Percentiles rank a stretch among this genome's conserved stretches.
Conservation (phyloP, 2,797 vertebrate species). For the Pyrocephalus nanus region DNA sequence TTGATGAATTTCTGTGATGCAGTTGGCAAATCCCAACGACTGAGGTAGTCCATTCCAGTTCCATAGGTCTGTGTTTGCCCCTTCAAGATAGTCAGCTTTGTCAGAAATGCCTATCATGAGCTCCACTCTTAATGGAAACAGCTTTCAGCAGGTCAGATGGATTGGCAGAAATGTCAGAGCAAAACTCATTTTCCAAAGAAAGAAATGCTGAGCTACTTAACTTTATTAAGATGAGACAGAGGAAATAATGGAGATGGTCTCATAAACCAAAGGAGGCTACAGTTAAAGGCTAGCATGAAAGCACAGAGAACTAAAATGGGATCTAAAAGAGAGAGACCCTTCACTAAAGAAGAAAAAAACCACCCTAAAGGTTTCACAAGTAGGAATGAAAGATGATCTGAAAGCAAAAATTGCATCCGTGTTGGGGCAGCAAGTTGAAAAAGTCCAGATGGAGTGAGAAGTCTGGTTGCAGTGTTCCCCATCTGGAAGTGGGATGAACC, state of each 20-base stretch:
- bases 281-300: not conserved
- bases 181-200: not conserved
- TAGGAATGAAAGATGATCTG: not conserved
- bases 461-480: not conserved
- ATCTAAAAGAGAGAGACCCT: not conserved
- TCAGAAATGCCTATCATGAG: not conserved
- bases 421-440: not conserved
- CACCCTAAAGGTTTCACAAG: not conserved
- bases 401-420: constrained; percentile 10
- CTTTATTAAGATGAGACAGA: not conserved
- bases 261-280: not conserved
- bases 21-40: not conserved
- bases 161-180: not conserved
- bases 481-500: not conserved
- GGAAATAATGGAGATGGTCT: not conserved
- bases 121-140: not conserved
- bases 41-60: not conserved
- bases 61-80: not conserved
- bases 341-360: not conserved
- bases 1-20: not conserved
- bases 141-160: not conserved
- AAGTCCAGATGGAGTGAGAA: not conserved
- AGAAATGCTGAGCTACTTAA: not conserved
- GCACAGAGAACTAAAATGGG: not conserved
- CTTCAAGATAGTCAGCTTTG: not conserved